Conservation (phyloP, 1,140 invertebrate genomes). For the Lucilia cuprina region DNA sequence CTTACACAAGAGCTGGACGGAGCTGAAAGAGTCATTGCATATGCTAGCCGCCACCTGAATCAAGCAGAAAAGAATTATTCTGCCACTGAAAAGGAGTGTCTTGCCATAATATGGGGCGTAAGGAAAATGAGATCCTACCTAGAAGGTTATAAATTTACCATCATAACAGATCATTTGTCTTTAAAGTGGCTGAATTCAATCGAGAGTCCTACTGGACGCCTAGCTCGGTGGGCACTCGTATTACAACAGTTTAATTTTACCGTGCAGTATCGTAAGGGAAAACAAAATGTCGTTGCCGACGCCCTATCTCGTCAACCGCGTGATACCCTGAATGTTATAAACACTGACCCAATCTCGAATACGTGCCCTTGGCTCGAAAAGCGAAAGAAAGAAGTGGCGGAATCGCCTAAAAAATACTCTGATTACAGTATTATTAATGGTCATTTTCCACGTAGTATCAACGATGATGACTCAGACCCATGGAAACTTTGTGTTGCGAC, state of each 20-base stretch:
- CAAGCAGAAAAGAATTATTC: slow-evolving; percentile 61
- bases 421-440: neutral
- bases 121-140: slow-evolving; percentile 64
- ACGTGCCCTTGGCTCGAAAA: slow-evolving; percentile 16
- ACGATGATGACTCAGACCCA: neutral
- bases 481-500: slow-evolving; percentile 41
- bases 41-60: slow-evolving; percentile 59
- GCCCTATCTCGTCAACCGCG: neutral
- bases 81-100: slow-evolving; percentile 64
- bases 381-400: neutral
- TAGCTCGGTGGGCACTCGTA: slow-evolving; percentile 35
- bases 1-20: slow-evolving; percentile 42
- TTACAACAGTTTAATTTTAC: no score
- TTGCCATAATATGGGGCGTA: slow-evolving; percentile 65
- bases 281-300: slow-evolving; percentile 25
- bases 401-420: slow-evolving; percentile 4
- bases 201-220: slow-evolving; percentile 47
- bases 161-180: neutral
- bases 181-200: slow-evolving; percentile 57
- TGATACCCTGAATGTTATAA: neutral
- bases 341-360: neutral
- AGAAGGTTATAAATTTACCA: slow-evolving; percentile 27
- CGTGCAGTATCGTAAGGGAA: neutral
- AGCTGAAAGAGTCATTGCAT: slow-evolving; percentile 51
- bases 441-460: neutral